Evolutionary conservation across 2,797 vertebrate genomes (phyloP).

Genomic region (Manis javanica): DNA sequence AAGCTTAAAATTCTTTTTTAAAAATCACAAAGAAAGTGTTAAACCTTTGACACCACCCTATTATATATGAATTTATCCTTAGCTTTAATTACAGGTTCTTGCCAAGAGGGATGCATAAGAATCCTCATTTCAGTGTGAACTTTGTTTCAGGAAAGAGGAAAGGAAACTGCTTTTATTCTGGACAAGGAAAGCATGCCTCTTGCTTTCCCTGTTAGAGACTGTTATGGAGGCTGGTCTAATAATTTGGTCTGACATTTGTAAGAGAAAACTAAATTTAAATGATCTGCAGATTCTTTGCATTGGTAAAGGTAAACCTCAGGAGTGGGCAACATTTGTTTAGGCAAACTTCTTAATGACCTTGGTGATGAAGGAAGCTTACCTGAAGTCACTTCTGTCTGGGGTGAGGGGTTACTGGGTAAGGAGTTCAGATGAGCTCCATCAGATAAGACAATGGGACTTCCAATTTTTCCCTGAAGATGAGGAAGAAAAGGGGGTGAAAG

Average conservation of each 20-base stretch:
- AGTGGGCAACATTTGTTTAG: background rate
- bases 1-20: background rate
- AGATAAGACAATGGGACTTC: background rate
- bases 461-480: background rate
- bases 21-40: background rate
- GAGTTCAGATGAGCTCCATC: background rate
- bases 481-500: background rate
- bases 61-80: background rate
- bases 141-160: background rate
- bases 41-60: background rate
- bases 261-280: background rate
- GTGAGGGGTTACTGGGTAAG: background rate
- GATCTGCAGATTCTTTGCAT: background rate
- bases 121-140: background rate
- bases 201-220: background rate
- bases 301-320: background rate
- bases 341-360: background rate
- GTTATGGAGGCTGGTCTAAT: background rate
- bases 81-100: background rate
- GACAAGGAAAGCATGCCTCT: background rate
- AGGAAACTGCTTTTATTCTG: background rate
- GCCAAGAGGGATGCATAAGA: background rate
- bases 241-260: background rate
- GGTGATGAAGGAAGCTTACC: background rate
- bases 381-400: background rate